A percentile compares a stretch with the other conserved stretches of the same genome.
These are phyloP conservation scores for Brachirus orientalis DNA, from an alignment of 2,113 vertebrate species.

Conservation along the genomic window DNA sequence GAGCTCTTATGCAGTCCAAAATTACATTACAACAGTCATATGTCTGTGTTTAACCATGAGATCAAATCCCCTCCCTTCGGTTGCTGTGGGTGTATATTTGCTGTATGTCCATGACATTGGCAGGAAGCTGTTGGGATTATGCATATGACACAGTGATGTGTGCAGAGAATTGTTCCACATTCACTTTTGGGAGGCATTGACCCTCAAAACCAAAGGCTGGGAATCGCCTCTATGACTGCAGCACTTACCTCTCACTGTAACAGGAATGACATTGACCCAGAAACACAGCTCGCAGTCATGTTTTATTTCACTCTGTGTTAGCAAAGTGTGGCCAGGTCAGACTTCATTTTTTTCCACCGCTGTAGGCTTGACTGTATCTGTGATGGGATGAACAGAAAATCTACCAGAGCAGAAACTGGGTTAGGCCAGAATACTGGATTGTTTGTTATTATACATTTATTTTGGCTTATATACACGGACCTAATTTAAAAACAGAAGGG, in stretches of 20 bases:
- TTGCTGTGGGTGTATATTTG: constrained; percentile 42
- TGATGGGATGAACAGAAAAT: constrained; percentile 14
- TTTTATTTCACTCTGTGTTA: constrained; percentile 5
- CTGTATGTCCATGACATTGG: constrained; percentile 52
- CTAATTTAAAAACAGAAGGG: not conserved
- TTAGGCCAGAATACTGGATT: not conserved
- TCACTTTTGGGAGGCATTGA: constrained; percentile 57
- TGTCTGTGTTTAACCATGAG: constrained; percentile 34
- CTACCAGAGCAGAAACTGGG: constrained; percentile 12
- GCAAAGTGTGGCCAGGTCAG: constrained; percentile 16
- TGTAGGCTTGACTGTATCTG: constrained; percentile 8
- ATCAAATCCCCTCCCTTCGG: constrained; percentile 28
- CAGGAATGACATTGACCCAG: constrained; percentile 54
- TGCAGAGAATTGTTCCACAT: constrained; percentile 55
- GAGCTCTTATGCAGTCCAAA: constrained; percentile 1
- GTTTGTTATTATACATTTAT: not conserved
- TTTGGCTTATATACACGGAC: not conserved
- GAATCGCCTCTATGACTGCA: constrained; percentile 46
- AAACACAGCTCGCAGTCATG: constrained; percentile 27
- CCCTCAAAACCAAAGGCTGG: constrained; percentile 48
- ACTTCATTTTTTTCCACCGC: constrained; percentile 18
- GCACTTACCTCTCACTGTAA: constrained; percentile 14
- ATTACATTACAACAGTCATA: constrained; percentile 13
- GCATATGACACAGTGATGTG: constrained; percentile 62
- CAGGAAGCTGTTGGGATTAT: constrained; percentile 46